phyloP scores from a whole-genome alignment of 2,113 vertebrate species.

The Oreochromis spilurus region DNA sequence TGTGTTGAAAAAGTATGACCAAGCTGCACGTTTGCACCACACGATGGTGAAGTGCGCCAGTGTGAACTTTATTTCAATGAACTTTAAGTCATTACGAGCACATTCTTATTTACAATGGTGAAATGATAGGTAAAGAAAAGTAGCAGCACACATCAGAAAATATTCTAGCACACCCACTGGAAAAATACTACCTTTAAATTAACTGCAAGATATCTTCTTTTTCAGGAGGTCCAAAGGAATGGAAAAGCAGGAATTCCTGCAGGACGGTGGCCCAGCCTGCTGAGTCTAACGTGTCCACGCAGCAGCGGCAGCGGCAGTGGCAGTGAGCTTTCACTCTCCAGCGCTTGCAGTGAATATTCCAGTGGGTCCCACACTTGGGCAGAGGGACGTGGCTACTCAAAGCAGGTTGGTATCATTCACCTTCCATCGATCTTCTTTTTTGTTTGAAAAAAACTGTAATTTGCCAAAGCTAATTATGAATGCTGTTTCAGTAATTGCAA shows the following conservation, averaged over 20 bases:
- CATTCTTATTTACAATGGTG: background rate
- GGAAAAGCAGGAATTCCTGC: slow-evolving; percentile 72
- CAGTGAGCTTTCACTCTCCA: slow-evolving; percentile 86
- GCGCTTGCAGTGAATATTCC: slow-evolving; percentile 86
- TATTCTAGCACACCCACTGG: background rate
- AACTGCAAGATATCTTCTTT: background rate
- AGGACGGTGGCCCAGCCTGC: slow-evolving; percentile 76
- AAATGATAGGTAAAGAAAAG: background rate
- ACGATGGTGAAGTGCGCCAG: background rate
- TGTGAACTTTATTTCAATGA: background rate
- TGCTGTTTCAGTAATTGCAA: background rate
- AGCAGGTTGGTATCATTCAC: slow-evolving; percentile 69
- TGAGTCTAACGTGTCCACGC: slow-evolving; percentile 77
- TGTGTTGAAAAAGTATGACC: background rate
- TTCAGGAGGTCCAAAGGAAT: slow-evolving; percentile 81
- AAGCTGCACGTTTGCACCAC: background rate
- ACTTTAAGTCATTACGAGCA: background rate
- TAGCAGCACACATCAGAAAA: background rate
- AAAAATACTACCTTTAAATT: background rate
- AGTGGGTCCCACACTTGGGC: slow-evolving; percentile 87
- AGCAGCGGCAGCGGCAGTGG: slow-evolving; percentile 80
- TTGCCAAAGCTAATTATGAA: background rate
- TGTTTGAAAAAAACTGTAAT: background rate
- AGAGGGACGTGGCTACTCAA: slow-evolving; percentile 73
- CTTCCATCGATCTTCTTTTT: background rate